Conservation (phyloP, 2,797 vertebrate species). For the Cossypha heuglini region DNA sequence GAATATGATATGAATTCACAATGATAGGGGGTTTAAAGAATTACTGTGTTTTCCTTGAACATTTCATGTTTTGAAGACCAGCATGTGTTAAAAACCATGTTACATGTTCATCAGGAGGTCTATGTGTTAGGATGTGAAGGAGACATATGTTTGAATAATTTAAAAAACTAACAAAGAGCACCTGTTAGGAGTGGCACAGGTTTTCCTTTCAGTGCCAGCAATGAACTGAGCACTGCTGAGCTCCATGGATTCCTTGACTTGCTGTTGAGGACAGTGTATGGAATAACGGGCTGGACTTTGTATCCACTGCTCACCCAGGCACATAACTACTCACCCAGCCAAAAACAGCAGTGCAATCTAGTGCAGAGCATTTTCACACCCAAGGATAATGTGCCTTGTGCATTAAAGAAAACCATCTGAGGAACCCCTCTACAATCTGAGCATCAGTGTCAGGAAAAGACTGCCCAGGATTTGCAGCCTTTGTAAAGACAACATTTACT, state of each 20-base stretch:
- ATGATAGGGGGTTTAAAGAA: constrained; percentile 67
- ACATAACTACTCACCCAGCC: not conserved
- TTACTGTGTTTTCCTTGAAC: constrained; percentile 66
- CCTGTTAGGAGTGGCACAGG: not conserved
- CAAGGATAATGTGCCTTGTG: not conserved
- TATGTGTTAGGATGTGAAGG: not conserved
- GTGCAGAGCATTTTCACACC: not conserved
- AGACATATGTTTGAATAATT: not conserved
- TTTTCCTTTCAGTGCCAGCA: not conserved
- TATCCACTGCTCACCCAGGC: not conserved
- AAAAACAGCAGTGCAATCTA: not conserved
- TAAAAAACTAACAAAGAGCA: not conserved
- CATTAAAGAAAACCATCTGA: not conserved
- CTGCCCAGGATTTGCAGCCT: not conserved
- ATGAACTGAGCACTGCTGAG: not conserved
- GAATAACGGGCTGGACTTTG: not conserved
- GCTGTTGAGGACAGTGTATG: not conserved
- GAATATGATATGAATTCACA: constrained; percentile 78
- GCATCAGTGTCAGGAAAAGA: not conserved
- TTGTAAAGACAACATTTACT: not conserved
- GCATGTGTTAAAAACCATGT: not conserved
- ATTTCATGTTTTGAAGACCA: constrained; percentile 58
- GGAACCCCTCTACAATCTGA: not conserved
- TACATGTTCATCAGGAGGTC: not conserved
- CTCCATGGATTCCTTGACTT: not conserved